Conservation (phyloP, 2,888 invertebrate genomes). For the Rhogogaster chlorosoma region DNA sequence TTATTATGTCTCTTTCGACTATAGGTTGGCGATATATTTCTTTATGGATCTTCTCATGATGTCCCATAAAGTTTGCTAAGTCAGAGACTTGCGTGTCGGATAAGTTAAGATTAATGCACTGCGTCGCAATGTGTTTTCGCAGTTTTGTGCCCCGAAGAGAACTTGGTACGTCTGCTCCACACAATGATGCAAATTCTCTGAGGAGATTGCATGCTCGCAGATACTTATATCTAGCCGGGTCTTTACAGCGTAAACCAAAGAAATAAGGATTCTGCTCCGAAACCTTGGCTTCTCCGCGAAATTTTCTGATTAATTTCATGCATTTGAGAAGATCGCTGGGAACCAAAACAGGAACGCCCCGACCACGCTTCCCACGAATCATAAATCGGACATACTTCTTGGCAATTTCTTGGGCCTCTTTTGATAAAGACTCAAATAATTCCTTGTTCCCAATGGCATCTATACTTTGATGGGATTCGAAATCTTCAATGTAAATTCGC, state of each 20-base stretch:
- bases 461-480: slow-evolving; percentile 55
- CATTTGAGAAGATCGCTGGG: slow-evolving; percentile 45
- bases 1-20: slow-evolving; percentile 56
- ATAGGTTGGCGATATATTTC: slow-evolving; percentile 59
- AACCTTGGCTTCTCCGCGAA: slow-evolving; percentile 24
- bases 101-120: slow-evolving; percentile 57
- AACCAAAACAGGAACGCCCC: slow-evolving; percentile 57
- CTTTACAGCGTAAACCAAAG: slow-evolving; percentile 45
- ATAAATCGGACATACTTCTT: slow-evolving; percentile 59
- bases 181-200: slow-evolving; percentile 56
- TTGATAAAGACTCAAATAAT: slow-evolving; percentile 52
- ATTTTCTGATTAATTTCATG: slow-evolving; percentile 23
- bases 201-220: slow-evolving; percentile 57
- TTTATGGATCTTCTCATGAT: slow-evolving; percentile 60
- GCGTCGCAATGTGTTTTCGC: slow-evolving; percentile 60
- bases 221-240: slow-evolving; percentile 30
- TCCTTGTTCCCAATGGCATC: slow-evolving; percentile 56
- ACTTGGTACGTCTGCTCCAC: slow-evolving; percentile 58
- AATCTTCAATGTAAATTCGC: slow-evolving; percentile 46
- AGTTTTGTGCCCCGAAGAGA: slow-evolving; percentile 57
- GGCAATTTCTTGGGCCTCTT: slow-evolving; percentile 55
- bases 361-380: slow-evolving; percentile 61
- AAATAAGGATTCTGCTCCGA: slow-evolving; percentile 22
- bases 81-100: slow-evolving; percentile 57
- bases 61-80: slow-evolving; percentile 62